phyloP scores from a whole-genome alignment of 2,113 vertebrate species.

The Ifrita kowaldi region DNA sequence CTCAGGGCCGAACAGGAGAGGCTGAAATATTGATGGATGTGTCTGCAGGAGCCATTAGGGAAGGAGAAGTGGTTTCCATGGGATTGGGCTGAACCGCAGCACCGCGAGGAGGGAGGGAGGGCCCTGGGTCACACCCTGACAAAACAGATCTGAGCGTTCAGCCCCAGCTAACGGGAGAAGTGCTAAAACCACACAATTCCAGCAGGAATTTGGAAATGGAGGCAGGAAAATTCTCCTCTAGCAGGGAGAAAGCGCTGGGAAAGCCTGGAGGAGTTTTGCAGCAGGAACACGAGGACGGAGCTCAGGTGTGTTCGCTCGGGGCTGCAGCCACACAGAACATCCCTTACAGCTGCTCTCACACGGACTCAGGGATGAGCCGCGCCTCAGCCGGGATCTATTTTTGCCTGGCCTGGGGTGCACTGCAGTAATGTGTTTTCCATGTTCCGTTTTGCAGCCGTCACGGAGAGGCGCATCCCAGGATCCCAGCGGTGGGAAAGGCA shows the following conservation, averaged over 20 bases:
- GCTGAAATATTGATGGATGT: slow-evolving; percentile 13
- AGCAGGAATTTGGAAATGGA: background rate
- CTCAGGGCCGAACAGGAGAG: background rate
- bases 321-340: background rate
- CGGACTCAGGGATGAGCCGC: background rate
- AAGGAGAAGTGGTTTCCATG: background rate
- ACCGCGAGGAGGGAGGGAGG: background rate
- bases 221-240: background rate
- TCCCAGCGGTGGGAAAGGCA: background rate
- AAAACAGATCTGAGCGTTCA: accelerated
- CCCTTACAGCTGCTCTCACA: background rate
- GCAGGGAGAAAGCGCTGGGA: accelerated
- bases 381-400: background rate
- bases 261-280: background rate
- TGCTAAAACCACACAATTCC: accelerated
- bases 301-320: background rate
- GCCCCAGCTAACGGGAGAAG: background rate
- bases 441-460: background rate
- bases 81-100: background rate
- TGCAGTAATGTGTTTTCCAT: slow-evolving; percentile 26
- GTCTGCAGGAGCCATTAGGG: background rate
- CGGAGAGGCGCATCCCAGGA: background rate
- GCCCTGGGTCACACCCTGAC: background rate
- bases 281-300: background rate
- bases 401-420: background rate